Conservation (phyloP, 2,797 vertebrate species). For the Jordanella pulchra region DNA sequence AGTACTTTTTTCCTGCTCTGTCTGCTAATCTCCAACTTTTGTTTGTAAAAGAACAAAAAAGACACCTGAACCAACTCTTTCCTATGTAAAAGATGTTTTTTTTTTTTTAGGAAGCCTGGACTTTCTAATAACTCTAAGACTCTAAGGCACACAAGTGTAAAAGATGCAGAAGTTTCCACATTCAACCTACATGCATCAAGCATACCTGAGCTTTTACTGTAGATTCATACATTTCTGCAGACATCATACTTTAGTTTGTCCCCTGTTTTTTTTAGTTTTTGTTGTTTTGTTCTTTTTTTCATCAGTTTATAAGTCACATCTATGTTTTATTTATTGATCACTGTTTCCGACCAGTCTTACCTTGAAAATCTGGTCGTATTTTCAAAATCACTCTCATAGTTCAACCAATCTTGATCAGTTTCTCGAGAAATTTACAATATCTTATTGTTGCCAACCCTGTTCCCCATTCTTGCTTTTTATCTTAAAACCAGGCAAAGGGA, state of each 20-base stretch:
- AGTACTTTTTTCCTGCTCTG: background rate
- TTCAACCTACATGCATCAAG: too few relatives aligned
- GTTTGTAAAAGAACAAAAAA: background rate
- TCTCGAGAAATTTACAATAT: slow-evolving; percentile 54
- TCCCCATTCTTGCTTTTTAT: slow-evolving; percentile 70
- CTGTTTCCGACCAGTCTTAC: background rate
- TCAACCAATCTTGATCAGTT: background rate
- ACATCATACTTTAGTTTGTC: background rate
- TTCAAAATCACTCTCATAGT: too few relatives aligned
- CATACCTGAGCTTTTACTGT: background rate
- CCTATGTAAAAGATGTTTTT: background rate
- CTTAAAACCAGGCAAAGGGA: slow-evolving; percentile 59
- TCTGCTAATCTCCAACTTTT: too few relatives aligned
- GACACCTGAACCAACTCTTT: background rate
- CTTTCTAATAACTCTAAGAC: too few relatives aligned
- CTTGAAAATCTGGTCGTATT: background rate
- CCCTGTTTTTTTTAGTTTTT: background rate
- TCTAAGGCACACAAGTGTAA: too few relatives aligned
- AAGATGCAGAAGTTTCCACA: too few relatives aligned
- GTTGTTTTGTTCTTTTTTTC: background rate
- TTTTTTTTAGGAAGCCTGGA: background rate
- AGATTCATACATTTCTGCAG: background rate
- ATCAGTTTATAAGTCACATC: background rate
- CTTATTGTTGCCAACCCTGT: slow-evolving; percentile 76
- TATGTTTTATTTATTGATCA: background rate